phyloP scores from a whole-genome alignment of 53 echinoderm and acorn worm species.

The Henricia sp. region DNA sequence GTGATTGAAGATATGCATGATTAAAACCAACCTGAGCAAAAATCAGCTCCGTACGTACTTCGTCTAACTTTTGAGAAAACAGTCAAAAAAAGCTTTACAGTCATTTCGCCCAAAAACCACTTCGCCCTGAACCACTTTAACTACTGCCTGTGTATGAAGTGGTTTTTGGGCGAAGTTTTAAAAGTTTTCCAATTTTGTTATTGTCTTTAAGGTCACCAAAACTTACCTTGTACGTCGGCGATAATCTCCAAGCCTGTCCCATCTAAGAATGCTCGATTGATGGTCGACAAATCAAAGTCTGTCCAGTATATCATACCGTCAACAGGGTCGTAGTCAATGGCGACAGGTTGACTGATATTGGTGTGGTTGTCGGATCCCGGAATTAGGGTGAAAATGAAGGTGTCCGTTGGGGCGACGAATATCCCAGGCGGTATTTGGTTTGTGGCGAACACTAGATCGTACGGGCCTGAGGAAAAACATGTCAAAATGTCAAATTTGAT shows the following conservation, averaged over 20 bases:
- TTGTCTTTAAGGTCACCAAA: not conserved
- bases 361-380: not conserved
- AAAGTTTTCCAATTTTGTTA: not conserved
- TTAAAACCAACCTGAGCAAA: too few species aligned
- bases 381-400: slow-evolving; percentile 52
- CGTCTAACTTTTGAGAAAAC: too few species aligned
- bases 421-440: slow-evolving; percentile 4
- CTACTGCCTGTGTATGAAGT: not conserved
- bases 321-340: slow-evolving; percentile 65
- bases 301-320: slow-evolving; percentile 51
- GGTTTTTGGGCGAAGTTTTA: not conserved
- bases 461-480: not conserved
- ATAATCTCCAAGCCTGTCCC: slow-evolving; percentile 34
- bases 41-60: too few species aligned
- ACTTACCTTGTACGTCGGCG: slow-evolving; percentile 22
- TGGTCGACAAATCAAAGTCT: not conserved
- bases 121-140: not conserved
- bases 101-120: too few species aligned
- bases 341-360: slow-evolving; percentile 8
- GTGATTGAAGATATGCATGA: too few species aligned
- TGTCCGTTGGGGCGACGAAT: slow-evolving; percentile 22
- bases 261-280: slow-evolving; percentile 27
- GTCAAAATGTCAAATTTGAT: too few species aligned
- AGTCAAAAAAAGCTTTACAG: not conserved
- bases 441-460: slow-evolving; percentile 31